Evolutionary conservation across 1,140 invertebrate species (phyloP), one percentile per base, ranked within the genome.

Genomic region (Drosophila neocordata): DNA sequence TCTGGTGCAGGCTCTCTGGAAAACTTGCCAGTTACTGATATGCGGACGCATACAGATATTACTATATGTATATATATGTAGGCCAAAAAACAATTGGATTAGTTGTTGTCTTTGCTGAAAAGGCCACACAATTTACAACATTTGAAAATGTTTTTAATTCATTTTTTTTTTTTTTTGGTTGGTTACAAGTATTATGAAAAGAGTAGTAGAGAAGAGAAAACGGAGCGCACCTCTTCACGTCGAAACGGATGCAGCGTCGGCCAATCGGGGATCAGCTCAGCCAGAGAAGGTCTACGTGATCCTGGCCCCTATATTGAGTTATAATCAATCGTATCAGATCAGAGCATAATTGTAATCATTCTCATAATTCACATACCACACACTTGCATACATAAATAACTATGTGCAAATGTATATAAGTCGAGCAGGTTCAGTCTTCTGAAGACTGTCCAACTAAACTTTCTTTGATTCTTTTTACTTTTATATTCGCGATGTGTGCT

Each of bases 191-290:
- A 41, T 38, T 68, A 65, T 9, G 7, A 48, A 56, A 15, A 51
- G 35, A 35, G 27, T 44, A 13, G 27, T 58, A 61, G 55, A n/a
- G 24, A 24, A 56, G 8, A 35, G 53, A 56, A 56, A 27, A 69
- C 48, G 24, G 13, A 73, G 67, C 89, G 67, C 79, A 92, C 91
- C 91, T 92, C 90, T 63, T 91, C 88, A 51, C 91, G 90, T 66
- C 91, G 94, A 94, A 96, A 96, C 93, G 95, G 96, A 93, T 98
- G 96, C 85, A 98, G 95, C 87, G 95, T 95, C 87, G 97, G 97
- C 97, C 97, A 99, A 93, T 98, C 97, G 85, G 97, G 97, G 92
- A 99, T 98, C 93, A 98, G 93, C 93, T 98, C 97, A 85, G 97
- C 97, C 92, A 98, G 94, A 77, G 97, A 98, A 89, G 95, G 95